These are phyloP conservation scores for Drosophila infuscata DNA, from an alignment of 2,888 invertebrate species.

Conservation along the genomic window DNA sequence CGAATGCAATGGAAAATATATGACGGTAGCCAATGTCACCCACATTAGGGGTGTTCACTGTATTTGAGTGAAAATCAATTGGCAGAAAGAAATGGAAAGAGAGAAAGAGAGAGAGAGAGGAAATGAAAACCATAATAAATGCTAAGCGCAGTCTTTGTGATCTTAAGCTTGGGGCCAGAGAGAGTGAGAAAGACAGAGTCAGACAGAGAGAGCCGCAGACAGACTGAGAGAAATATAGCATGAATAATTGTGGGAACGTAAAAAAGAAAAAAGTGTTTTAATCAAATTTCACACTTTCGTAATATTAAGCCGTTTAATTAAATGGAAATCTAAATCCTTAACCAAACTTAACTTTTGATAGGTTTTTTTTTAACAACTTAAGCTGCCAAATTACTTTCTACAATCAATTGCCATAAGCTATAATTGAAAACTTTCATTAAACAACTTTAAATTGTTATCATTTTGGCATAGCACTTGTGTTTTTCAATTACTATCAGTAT, in stretches of 20 bases:
- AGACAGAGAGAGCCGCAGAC: neutral
- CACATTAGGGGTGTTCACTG: conserved; percentile 38
- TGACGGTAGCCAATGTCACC: conserved; percentile 45
- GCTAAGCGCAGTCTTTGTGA: neutral
- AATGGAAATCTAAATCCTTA: neutral
- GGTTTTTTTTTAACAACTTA: neutral
- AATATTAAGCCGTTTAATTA: neutral
- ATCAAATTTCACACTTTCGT: conserved; percentile 39
- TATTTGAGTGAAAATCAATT: neutral
- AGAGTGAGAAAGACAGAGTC: neutral
- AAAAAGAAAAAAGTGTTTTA: conserved; percentile 6
- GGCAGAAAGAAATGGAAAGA: neutral
- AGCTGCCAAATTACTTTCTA: conserved; percentile 5
- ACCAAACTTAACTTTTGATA: neutral
- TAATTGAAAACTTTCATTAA: conserved; percentile 34
- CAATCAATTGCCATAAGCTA: conserved; percentile 15
- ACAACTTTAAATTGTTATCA: conserved; percentile 28
- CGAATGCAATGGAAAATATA: conserved; percentile 42
- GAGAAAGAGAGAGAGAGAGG: neutral
- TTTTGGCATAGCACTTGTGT: conserved; percentile 6
- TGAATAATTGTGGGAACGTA: conserved; percentile 28
- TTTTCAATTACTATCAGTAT: neutral
- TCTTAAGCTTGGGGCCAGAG: neutral
- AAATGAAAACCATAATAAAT: neutral
- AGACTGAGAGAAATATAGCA: neutral